Base-by-base conservation (phyloP, 2,797 vertebrate genomes). In the Loris lydekkerianus region DNA sequence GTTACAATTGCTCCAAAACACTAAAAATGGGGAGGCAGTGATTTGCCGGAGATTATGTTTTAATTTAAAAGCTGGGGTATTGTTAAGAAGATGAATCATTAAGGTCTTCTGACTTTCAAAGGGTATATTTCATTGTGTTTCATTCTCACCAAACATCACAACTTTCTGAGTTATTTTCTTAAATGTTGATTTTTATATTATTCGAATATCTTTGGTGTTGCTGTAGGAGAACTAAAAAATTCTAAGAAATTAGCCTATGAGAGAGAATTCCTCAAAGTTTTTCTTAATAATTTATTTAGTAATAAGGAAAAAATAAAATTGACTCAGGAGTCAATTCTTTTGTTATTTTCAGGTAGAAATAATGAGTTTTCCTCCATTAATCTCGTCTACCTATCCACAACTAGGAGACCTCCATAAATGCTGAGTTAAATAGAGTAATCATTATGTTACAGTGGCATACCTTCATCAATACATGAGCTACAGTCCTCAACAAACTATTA, bases 201-300 rank as follows among this genome's bases (percentile, higher is more conserved):
- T 60, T 83, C 77, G 53, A 83, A 34, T 73, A 49, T 67, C 73
- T 70, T 65, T 61, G 31, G 63, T 60, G 56, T 2, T 95, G 10
- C 13, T 86, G 53, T 69, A 67, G 4, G 20, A 89, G 9, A 40
- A 77, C 18, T 46, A 70, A 77, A 85, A 81, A 61, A 15, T 85
- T 93, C 21, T 89, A 61, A 76, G 31, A 90, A 86, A 96, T 73
- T 40, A 88, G 27, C 7, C 49, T 67, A 89, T 29, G n/a, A 56
- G 34, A 84, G 13, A 40, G 20, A 73, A 86, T 86, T 92, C 29
- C 29, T 56, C 15, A 46, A 1, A 78, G 21, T 34, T 80, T 93
- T 72, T 65, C 76, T 67, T n/a, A 93, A 23, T 49, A 63, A 88
- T 37, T 75, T n/a, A 89, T 37, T 75, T n/a, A 89, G 20, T 75